Percentiles rank a stretch among this genome's conserved stretches.
These are phyloP conservation scores for Xestia rhomboidea DNA, from an alignment of 2,888 invertebrate genomes.

Conservation along the genomic window DNA sequence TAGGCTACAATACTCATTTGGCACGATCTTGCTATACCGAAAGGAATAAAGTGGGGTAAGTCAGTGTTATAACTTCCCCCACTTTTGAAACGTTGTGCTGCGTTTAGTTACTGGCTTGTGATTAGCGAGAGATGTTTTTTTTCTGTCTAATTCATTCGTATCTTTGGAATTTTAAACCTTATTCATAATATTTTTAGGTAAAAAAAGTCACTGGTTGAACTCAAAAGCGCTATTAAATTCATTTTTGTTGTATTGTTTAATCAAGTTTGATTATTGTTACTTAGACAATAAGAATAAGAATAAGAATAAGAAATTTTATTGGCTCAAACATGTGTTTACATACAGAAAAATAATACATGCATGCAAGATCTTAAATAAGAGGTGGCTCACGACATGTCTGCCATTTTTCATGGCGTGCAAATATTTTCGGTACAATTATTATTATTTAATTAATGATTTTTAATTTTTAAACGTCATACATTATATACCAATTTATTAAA, in stretches of 20 bases:
- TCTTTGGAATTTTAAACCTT: background rate
- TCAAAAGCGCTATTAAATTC: background rate
- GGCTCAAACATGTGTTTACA: too few relatives aligned
- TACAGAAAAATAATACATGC: too few relatives aligned
- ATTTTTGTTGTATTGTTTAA: background rate
- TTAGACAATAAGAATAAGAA: too few relatives aligned
- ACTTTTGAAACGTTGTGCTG: constrained; percentile 70
- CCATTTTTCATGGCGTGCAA: too few relatives aligned
- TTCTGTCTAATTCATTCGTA: background rate
- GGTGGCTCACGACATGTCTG: too few relatives aligned
- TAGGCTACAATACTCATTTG: constrained; percentile 74
- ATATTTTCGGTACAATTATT: too few relatives aligned
- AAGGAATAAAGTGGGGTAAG: constrained; percentile 74
- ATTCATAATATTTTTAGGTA: background rate
- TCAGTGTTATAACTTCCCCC: constrained; percentile 77
- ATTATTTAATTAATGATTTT: too few relatives aligned
- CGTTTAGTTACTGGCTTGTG: constrained; percentile 33
- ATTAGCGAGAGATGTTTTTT: background rate
- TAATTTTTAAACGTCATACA: too few relatives aligned
- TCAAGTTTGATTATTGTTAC: background rate
- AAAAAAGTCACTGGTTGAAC: background rate
- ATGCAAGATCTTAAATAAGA: too few relatives aligned
- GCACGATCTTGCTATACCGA: constrained; percentile 69
- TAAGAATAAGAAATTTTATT: too few relatives aligned
- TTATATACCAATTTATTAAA: too few relatives aligned